phyloP scores from a whole-genome alignment of 2,888 invertebrate genomes.

The Itoplectis maculator region DNA sequence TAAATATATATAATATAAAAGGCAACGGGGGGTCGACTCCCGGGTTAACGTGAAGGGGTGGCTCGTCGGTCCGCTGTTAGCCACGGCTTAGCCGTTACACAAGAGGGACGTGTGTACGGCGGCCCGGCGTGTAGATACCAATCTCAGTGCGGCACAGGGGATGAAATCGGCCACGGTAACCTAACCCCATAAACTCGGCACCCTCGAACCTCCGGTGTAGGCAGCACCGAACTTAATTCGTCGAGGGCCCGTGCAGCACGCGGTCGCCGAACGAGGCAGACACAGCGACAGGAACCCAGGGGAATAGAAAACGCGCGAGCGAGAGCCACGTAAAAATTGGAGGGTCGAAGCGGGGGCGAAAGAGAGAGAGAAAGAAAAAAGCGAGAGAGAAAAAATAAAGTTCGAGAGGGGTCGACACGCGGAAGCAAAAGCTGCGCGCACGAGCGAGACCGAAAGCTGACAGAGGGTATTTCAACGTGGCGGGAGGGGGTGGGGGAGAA shows the following conservation, averaged over 20 bases:
- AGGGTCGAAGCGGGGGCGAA: neutral
- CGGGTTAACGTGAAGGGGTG: constrained; percentile 24
- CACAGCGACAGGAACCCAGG: constrained; percentile 33
- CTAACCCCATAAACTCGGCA: constrained; percentile 79
- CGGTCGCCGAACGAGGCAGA: constrained; percentile 43
- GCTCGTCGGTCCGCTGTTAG: constrained; percentile 33
- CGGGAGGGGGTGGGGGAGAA: constrained; percentile 4
- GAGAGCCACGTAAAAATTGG: neutral
- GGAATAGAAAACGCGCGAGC: constrained; percentile 19
- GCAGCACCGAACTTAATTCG: constrained; percentile 80
- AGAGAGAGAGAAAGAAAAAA: neutral
- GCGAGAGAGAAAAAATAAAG: constrained; percentile 14
- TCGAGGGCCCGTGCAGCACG: constrained; percentile 75
- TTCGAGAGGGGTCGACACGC: neutral
- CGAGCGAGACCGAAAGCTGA: constrained; percentile 36
- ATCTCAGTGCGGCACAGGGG: constrained; percentile 77
- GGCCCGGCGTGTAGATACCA: constrained; percentile 79
- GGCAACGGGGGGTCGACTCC: constrained; percentile 45
- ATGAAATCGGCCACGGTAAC: constrained; percentile 78
- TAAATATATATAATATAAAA: constrained; percentile 35
- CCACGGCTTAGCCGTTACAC: constrained; percentile 56
- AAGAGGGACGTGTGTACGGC: constrained; percentile 53
- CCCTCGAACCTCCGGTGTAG: constrained; percentile 62
- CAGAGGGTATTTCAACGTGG: constrained; percentile 38
- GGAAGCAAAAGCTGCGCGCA: neutral